Evolutionary conservation across 1,140 invertebrate species (phyloP).

Genomic region (Battus philenor): DNA sequence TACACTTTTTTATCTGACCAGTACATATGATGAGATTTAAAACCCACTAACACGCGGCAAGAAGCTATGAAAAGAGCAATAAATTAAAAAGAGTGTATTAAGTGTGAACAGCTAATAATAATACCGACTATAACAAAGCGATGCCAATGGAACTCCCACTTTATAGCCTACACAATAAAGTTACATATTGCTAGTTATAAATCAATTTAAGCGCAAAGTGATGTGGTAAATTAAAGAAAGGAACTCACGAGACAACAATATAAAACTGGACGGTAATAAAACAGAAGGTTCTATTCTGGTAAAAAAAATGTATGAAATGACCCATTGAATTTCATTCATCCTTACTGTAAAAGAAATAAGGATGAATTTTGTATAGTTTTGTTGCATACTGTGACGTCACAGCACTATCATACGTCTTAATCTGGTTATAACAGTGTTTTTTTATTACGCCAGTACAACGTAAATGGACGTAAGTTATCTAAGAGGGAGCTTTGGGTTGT

Average conservation of each 20-base stretch:
- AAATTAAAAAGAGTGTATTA: slow-evolving; percentile 43
- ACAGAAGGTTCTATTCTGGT: slow-evolving; percentile 23
- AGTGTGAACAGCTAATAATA: slow-evolving; percentile 35
- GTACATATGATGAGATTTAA: slow-evolving; percentile 7
- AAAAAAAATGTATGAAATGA: slow-evolving; percentile 24
- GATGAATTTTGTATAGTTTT: slow-evolving; percentile 16
- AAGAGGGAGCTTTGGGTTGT: slow-evolving; percentile 22
- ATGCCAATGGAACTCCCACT: neutral
- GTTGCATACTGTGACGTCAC: slow-evolving; percentile 27
- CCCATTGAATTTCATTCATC: slow-evolving; percentile 13
- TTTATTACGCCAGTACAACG: slow-evolving; percentile 44
- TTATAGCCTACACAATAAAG: slow-evolving; percentile 9
- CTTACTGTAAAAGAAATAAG: slow-evolving; percentile 16
- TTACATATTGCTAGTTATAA: slow-evolving; percentile 5
- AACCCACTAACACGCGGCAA: slow-evolving; percentile 17
- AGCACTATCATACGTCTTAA: slow-evolving; percentile 45
- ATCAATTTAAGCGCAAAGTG: slow-evolving; percentile 18
- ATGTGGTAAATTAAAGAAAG: slow-evolving; percentile 36
- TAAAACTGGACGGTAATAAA: slow-evolving; percentile 50
- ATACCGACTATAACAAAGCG: neutral
- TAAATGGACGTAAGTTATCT: slow-evolving; percentile 40
- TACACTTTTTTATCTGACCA: too few species aligned
- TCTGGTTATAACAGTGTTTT: slow-evolving; percentile 43
- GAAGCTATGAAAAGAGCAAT: slow-evolving; percentile 26
- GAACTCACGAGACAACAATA: slow-evolving; percentile 42